Base-by-base conservation (phyloP, 2,797 vertebrate genomes). In the Menidia menidia region DNA sequence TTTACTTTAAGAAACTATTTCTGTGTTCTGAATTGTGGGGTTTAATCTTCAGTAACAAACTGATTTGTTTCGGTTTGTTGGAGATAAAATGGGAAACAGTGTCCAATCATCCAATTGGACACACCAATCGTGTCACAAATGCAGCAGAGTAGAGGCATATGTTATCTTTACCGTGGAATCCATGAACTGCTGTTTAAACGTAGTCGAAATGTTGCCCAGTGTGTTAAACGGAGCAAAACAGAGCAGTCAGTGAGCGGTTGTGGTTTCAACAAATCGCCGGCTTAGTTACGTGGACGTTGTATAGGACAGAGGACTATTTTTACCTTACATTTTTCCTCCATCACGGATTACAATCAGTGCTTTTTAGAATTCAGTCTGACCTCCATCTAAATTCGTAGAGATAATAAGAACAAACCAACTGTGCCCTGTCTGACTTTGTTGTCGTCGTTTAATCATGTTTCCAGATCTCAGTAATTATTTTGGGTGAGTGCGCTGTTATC, bases 401-500 rank as follows among this genome's bases (percentile, higher is more conserved):
- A 64, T 64, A 64, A 64, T 53, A 53, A 53, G 61, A 53, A 64
- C 53, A 64, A 64, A 42, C 61, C 50, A 39, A 64, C 61, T 53
- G 50, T 64, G 25, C 53, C 50, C 50, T 53, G 18, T 53, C 39
- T 53, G 61, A 53, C 61, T 64, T 64, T 53, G 35, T 64, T 64
- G 61, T 43, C 52, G 61, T 32, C 35, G 43, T 64, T 64, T 43
- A 53, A 64, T 64, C 61, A 14, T 64, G 61, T 64, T 64, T 53
- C 50, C 61, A 64, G 61, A 64, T 64, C 50, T 53, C 39, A 53
- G 61, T 39, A 64, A 64, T 53, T 64, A 64, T 64, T 53, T 53
- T 64, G 35, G 50, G 48, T 41, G 50, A 53, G 45, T 47, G 31
- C 39, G n/a, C 48, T 47, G 48, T 63, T 64, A 52, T 64, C 50